These are phyloP conservation scores for Pomatostomus ruficeps DNA, from an alignment of 2,113 vertebrate species.

Conservation along the genomic window DNA sequence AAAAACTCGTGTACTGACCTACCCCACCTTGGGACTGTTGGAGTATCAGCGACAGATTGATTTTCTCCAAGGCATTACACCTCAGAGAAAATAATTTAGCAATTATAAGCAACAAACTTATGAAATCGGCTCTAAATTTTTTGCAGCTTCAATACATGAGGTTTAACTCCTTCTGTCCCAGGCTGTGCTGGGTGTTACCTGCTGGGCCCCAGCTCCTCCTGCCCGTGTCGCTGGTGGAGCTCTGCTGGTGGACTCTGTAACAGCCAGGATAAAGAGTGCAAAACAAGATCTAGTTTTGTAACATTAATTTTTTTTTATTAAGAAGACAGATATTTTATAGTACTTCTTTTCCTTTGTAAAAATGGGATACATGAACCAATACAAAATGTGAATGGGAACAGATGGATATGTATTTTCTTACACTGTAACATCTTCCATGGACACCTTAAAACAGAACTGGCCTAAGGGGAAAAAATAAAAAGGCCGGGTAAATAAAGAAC, in stretches of 20 bases:
- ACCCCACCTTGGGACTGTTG: slow-evolving; percentile 39
- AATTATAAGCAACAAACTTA: neutral
- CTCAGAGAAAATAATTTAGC: neutral
- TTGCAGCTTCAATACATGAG: neutral
- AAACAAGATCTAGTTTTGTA: slow-evolving; percentile 63
- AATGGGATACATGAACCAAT: slow-evolving; percentile 84
- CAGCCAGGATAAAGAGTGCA: slow-evolving; percentile 2
- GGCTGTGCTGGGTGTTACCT: neutral
- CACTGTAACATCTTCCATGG: slow-evolving; percentile 77
- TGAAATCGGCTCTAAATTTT: neutral
- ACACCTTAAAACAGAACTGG: slow-evolving; percentile 80
- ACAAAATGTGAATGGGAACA: slow-evolving; percentile 82
- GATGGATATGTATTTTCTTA: slow-evolving; percentile 77
- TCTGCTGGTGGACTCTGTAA: neutral
- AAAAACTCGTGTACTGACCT: slow-evolving; percentile 3
- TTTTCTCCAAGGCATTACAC: slow-evolving; percentile 45
- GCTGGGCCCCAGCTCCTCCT: neutral
- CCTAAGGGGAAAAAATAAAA: slow-evolving; percentile 71
- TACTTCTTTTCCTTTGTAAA: slow-evolving; percentile 85
- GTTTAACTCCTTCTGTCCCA: neutral
- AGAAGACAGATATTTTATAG: slow-evolving; percentile 86
- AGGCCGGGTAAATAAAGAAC: slow-evolving; percentile 77
- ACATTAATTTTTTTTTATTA: slow-evolving; percentile 84
- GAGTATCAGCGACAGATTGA: slow-evolving; percentile 56
- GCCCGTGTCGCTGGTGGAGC: neutral